These are phyloP conservation scores for Ranitomeya imitator DNA, from an alignment of 2,113 vertebrate species.

Conservation along the genomic window DNA sequence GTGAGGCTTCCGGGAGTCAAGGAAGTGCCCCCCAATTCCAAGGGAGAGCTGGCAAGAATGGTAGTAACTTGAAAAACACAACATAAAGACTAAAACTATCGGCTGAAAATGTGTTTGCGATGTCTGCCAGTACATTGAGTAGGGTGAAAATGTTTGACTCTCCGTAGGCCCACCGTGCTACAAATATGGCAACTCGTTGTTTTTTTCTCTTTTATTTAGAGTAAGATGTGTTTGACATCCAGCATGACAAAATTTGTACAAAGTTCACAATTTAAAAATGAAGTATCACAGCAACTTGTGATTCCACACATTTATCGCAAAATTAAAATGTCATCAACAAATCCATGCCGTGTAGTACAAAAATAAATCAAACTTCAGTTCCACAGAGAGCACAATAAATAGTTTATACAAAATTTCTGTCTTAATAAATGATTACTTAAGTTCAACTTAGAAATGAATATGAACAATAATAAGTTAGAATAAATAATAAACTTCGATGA, in stretches of 20 bases:
- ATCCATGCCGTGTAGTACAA: conserved; percentile 99
- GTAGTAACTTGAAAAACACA: neutral
- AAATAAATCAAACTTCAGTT: conserved; percentile 99
- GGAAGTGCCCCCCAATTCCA: too few species aligned
- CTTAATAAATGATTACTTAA: conserved; percentile 98
- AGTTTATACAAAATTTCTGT: conserved; percentile 99
- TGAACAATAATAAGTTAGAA: conserved; percentile 91
- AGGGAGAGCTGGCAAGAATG: neutral
- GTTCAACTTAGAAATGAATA: conserved; percentile 93
- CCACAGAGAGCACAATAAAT: conserved; percentile 99
- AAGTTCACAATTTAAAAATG: conserved; percentile 99
- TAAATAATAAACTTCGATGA: conserved; percentile 99
- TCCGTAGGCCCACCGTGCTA: conserved; percentile 70
- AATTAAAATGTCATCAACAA: conserved; percentile 99
- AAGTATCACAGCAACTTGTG: conserved; percentile 99
- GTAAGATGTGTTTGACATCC: conserved; percentile 99
- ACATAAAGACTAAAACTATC: conserved; percentile 43
- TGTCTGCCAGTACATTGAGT: conserved; percentile 14
- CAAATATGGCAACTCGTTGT: conserved; percentile 92
- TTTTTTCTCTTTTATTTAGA: conserved; percentile 90
- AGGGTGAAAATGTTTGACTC: conserved; percentile 61
- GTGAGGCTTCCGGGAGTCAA: too few species aligned
- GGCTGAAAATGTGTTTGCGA: conserved; percentile 52
- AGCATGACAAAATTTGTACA: conserved; percentile 99
- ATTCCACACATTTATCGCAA: conserved; percentile 99